Conservation (phyloP, 2,888 invertebrate genomes). For the Aproaerema taeniolella region DNA sequence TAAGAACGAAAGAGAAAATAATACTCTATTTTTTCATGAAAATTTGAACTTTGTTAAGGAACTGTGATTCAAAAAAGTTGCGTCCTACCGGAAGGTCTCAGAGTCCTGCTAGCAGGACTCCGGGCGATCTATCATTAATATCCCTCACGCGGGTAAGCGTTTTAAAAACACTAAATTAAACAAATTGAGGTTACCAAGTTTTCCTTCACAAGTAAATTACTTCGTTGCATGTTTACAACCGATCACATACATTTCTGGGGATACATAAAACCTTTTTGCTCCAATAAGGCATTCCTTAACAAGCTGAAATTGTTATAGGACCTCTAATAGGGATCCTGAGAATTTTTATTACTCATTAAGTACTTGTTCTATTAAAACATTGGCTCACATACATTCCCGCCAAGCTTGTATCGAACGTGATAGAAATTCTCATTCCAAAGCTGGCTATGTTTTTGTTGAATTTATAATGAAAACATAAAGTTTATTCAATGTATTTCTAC, state of each 20-base stretch:
- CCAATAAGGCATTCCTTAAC: constrained; percentile 13
- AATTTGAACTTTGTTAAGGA: too few species aligned
- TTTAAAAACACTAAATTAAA: too few species aligned
- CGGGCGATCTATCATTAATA: too few species aligned
- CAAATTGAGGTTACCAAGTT: neutral
- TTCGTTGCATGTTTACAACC: constrained; percentile 2
- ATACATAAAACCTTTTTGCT: constrained; percentile 11
- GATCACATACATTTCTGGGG: constrained; percentile 8
- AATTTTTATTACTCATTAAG: constrained; percentile 14
- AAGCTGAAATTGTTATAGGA: constrained; percentile 10
- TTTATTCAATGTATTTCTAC: too few species aligned
- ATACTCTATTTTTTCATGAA: too few species aligned
- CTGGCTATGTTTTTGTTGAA: too few species aligned
- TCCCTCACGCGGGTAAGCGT: too few species aligned
- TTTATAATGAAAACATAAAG: too few species aligned
- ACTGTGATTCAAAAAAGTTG: too few species aligned
- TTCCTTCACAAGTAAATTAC: neutral
- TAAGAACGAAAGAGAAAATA: too few species aligned
- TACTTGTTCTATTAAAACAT: constrained; percentile 11
- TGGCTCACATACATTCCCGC: neutral
- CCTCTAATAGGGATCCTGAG: constrained; percentile 7
- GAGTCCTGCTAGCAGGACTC: too few species aligned
- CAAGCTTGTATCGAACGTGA: constrained; percentile 2
- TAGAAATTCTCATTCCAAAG: constrained; percentile 7
- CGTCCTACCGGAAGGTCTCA: too few species aligned